Percentiles rank a stretch among this genome's conserved stretches.
These are phyloP conservation scores for Zoroaster sp. DNA, from an alignment of 53 echinoderm and acorn worm species.

Conservation along the genomic window DNA sequence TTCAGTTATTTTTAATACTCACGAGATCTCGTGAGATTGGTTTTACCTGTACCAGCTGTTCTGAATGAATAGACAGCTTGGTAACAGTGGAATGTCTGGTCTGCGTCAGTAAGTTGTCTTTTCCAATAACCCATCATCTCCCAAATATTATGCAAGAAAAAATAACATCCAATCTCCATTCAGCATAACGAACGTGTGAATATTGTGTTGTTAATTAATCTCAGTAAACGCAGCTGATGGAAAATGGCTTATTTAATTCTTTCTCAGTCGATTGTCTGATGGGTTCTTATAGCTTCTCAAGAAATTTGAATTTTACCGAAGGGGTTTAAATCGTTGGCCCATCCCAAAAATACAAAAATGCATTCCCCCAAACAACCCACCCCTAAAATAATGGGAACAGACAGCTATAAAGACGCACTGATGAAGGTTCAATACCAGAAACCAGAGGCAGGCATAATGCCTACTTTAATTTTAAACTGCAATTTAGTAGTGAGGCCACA, in stretches of 20 bases:
- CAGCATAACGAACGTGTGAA: not conserved
- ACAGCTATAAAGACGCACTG: conserved; percentile 40
- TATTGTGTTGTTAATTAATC: not conserved
- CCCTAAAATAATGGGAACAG: no score
- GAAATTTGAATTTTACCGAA: not conserved
- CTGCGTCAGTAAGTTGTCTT: not conserved
- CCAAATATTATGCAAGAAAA: no score
- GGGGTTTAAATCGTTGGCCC: not conserved
- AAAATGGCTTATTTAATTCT: no score
- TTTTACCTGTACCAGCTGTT: no score
- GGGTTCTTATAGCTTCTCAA: not conserved
- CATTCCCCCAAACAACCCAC: no score
- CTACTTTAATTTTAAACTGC: not conserved
- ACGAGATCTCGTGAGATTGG: no score
- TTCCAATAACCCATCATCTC: no score
- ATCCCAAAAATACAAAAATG: not conserved
- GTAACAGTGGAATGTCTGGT: not conserved
- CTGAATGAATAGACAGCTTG: not conserved
- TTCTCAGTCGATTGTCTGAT: no score
- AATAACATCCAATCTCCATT: no score
- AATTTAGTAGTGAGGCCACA: not conserved
- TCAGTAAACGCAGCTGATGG: no score
- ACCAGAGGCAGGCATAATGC: not conserved
- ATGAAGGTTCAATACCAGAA: conserved; percentile 48
- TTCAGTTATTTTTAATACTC: no score